phyloP scores from a whole-genome alignment of 2,797 vertebrate species.

The Etheostoma nigrum region DNA sequence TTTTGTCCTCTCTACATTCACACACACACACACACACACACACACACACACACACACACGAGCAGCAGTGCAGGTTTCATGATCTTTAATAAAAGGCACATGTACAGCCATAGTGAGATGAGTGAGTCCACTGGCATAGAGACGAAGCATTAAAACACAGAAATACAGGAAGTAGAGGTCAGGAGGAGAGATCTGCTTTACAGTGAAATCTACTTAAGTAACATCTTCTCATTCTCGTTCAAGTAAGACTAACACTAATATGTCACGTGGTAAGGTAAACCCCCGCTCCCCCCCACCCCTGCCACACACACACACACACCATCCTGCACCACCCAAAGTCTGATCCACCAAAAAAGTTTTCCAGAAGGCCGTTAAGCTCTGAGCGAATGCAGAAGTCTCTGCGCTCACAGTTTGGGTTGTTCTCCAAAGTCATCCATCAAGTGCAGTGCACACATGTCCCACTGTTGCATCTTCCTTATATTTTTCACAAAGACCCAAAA shows the following conservation, averaged over 20 bases:
- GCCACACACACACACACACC: slow-evolving; percentile 18
- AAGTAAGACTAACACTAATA: slow-evolving; percentile 84
- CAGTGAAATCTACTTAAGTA: slow-evolving; percentile 80
- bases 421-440: background rate
- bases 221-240: slow-evolving; percentile 78
- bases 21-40: background rate
- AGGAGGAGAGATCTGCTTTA: slow-evolving; percentile 82
- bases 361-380: slow-evolving; percentile 6
- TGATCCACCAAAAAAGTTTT: slow-evolving; percentile 31
- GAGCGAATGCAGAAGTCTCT: slow-evolving; percentile 9
- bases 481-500: slow-evolving; percentile 12
- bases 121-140: slow-evolving; percentile 84
- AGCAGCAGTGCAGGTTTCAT: slow-evolving; percentile 79
- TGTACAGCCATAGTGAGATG: slow-evolving; percentile 89
- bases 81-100: slow-evolving; percentile 92
- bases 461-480: background rate
- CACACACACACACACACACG: background rate
- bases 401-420: slow-evolving; percentile 26
- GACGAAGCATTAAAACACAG: slow-evolving; percentile 86
- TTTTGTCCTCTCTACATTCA: slow-evolving; percentile 28
- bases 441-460: background rate
- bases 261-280: slow-evolving; percentile 63
- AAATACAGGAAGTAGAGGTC: slow-evolving; percentile 82
- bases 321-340: slow-evolving; percentile 29
- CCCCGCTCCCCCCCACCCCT: slow-evolving; percentile 9